Evolutionary conservation across 2,797 vertebrate genomes (phyloP), one percentile per base, ranked within the genome.

Genomic region (Silurus aristotelis): DNA sequence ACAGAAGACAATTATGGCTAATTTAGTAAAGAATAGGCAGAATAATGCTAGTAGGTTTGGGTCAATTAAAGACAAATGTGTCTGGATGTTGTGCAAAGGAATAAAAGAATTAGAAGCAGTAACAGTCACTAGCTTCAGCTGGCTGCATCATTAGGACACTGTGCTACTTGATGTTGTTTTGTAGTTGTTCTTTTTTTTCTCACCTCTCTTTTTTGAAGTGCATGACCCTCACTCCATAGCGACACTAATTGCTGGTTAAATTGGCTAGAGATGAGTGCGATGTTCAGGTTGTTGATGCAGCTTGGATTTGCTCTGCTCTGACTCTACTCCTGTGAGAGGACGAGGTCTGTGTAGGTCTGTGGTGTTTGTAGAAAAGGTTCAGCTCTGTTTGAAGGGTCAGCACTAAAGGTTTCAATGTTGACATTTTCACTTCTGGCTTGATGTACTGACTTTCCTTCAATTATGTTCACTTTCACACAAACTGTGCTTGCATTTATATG

Each of bases 171-270:
- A 38, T 38, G 38, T 38, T 83, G 19, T 43, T 80, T 72, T 83
- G 5, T 85, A 82, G 72, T 72, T 87, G 84, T 84, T 22, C 2
- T 71, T 66, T 84, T 63, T 80, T 25, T 48, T 43, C 25, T 67
- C 46, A 52, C 55, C 38, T 79, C 73, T 83, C 75, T 83, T 79
- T 58, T 80, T 89, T 87, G 63, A 66, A 71, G 80, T 63, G 86
- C 86, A 89, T 89, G 83, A 92, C 91, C 88, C 89, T 52, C 83
- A 71, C 87, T 87, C 88, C 88, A 87, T 52, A 76, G 85, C 82
- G 58, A 19, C 68, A 89, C 92, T 94, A 94, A 94, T 94, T 94
- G 93, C 91, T 93, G 88, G 89, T 90, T 88, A 93, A 93, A 92
- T 89, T 87, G 80, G 85, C 90, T 75, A 82, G 58, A 88, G 90